Conservation (phyloP, 1,140 invertebrate species). For the Saccostrea cuccullata region DNA sequence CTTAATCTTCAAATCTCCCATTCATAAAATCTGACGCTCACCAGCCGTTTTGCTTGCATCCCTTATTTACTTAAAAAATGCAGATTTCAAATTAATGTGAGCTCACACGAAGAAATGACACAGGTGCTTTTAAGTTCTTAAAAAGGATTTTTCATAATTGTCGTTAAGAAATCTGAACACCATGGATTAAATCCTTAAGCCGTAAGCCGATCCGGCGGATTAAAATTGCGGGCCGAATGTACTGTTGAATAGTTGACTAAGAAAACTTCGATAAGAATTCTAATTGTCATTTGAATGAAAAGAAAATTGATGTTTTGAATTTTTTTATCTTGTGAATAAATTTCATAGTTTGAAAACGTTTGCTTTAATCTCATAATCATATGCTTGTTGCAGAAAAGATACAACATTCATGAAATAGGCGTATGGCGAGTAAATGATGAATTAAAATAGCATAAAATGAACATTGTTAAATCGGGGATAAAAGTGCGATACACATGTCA, state of each 20-base stretch:
- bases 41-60: background rate
- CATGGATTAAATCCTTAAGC: background rate
- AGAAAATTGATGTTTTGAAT: constrained; percentile 1
- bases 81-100: constrained; percentile 17
- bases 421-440: too few relatives aligned
- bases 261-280: background rate
- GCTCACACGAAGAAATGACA: constrained; percentile 11
- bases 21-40: background rate
- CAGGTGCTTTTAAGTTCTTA: constrained; percentile 21
- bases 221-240: constrained; percentile 4
- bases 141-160: constrained; percentile 32
- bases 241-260: background rate
- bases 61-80: background rate
- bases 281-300: background rate
- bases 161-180: constrained; percentile 28
- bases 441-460: too few relatives aligned
- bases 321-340: background rate
- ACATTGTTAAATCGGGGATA: too few relatives aligned
- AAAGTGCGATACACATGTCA: background rate
- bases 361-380: background rate
- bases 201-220: background rate
- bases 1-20: background rate
- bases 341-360: background rate
- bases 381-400: background rate
- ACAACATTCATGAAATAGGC: background rate